Evolutionary conservation across 2,797 vertebrate species (phyloP).

Genomic region (Lutjanus argentimaculatus): DNA sequence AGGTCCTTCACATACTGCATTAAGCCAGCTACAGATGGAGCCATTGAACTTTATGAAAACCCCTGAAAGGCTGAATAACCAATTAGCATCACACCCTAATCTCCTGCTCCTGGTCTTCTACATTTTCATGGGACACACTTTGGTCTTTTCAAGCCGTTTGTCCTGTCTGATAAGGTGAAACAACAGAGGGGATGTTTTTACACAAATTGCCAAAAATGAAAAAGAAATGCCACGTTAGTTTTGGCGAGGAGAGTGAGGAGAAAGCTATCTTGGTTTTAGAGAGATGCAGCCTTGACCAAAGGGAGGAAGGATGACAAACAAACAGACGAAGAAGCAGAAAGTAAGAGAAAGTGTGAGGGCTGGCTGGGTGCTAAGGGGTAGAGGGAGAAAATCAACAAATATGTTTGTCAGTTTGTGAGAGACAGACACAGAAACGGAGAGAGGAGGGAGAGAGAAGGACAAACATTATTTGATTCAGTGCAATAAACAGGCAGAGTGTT

Average conservation of each 20-base stretch:
- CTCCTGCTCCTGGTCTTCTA: background rate
- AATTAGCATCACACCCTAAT: conserved; percentile 25
- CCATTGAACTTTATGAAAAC: conserved; percentile 27
- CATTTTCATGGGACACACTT: conserved; percentile 20
- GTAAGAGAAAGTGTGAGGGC: background rate
- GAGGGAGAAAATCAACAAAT: conserved; percentile 32
- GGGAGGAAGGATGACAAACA: conserved; percentile 28
- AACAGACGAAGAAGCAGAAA: conserved; percentile 14
- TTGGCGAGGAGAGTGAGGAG: background rate
- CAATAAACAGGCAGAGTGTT: conserved; percentile 26
- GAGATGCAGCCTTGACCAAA: conserved; percentile 7
- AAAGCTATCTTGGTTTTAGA: conserved; percentile 7
- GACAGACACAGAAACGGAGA: background rate
- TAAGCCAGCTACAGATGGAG: conserved; percentile 23
- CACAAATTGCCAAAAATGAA: background rate
- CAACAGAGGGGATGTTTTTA: background rate
- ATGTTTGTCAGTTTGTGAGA: conserved; percentile 11
- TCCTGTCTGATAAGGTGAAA: conserved; percentile 20
- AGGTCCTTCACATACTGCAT: background rate
- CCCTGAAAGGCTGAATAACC: conserved; percentile 23
- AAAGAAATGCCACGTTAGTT: conserved; percentile 3
- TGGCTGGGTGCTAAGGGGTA: background rate
- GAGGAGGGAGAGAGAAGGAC: conserved; percentile 20
- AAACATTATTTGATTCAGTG: conserved; percentile 38
- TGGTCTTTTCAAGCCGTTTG: conserved; percentile 10